Percentiles rank a stretch among this genome's conserved stretches.
phyloP scores from a whole-genome alignment of 2,797 vertebrate species.

The Sarcophilus harrisii region DNA sequence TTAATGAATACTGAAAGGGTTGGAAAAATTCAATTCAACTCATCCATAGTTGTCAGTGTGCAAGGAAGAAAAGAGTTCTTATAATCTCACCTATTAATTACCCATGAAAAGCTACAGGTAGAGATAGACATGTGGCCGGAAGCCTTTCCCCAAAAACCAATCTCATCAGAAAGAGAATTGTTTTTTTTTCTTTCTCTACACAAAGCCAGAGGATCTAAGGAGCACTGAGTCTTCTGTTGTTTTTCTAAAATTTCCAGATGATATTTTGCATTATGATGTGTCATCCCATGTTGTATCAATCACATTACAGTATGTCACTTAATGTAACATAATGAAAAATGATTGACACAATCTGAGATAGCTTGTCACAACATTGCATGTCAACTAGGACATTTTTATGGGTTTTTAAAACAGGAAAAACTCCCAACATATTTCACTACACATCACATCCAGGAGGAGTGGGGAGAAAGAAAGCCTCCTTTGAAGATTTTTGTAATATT shows the following conservation, averaged over 20 bases:
- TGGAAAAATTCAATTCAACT: conserved; percentile 71
- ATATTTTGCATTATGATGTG: conserved; percentile 83
- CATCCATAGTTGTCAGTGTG: conserved; percentile 67
- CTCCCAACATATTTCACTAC: conserved; percentile 67
- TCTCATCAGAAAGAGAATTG: conserved; percentile 53
- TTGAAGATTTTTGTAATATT: conserved; percentile 77
- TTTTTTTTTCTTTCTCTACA: conserved; percentile 39
- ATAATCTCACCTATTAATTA: conserved; percentile 66
- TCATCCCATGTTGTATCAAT: conserved; percentile 84
- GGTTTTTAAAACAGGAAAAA: conserved; percentile 62
- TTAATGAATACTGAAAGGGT: conserved; percentile 73
- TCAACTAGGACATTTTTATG: conserved; percentile 79
- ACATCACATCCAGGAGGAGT: conserved; percentile 1
- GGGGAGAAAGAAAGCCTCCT: conserved; percentile 38
- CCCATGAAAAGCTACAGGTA: conserved; percentile 63
- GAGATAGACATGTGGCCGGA: conserved; percentile 42
- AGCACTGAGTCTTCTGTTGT: conserved; percentile 45
- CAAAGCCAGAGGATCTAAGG: conserved; percentile 57
- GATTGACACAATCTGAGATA: conserved; percentile 84
- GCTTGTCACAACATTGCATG: conserved; percentile 84
- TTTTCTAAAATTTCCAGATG: conserved; percentile 83
- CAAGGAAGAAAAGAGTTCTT: conserved; percentile 49
- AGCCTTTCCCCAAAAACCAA: conserved; percentile 49
- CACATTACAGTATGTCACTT: conserved; percentile 85
- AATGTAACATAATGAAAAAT: conserved; percentile 80